Evolutionary conservation across 2,888 invertebrate species (phyloP).

Genomic region (Colostygia pectinataria): DNA sequence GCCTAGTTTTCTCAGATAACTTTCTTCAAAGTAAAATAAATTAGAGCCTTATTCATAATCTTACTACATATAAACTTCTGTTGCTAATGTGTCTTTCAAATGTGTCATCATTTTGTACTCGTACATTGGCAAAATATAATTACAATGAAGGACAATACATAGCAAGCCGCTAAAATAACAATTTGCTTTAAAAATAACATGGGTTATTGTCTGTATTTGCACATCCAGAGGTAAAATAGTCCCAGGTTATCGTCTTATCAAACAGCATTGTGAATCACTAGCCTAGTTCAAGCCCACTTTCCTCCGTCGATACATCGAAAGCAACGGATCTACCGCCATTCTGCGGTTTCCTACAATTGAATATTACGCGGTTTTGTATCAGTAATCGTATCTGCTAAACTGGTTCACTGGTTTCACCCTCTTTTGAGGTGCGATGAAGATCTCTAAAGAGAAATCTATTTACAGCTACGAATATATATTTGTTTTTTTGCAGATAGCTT

Average conservation of each 20-base stretch:
- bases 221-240: constrained; percentile 3
- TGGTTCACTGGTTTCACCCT: constrained; percentile 39
- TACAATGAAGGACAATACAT: no score
- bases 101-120: no score
- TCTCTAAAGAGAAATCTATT: constrained; percentile 21
- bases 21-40: no score
- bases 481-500: no score
- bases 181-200: no score
- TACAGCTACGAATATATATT: constrained; percentile 1
- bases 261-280: constrained; percentile 57
- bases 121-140: no score
- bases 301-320: constrained; percentile 66
- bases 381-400: constrained; percentile 41
- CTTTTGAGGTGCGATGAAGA: constrained; percentile 30
- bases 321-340: constrained; percentile 65
- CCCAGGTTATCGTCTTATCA: constrained; percentile 47
- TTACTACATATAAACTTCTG: no score
- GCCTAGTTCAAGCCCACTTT: constrained; percentile 60
- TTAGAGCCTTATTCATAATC: no score
- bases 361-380: constrained; percentile 65
- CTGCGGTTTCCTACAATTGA: constrained; percentile 77
- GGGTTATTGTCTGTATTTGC: not conserved
- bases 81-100: no score
- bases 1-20: no score
- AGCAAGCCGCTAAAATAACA: no score